Evolutionary conservation across 2,797 vertebrate genomes (phyloP).

Genomic region (Myotis planiceps): DNA sequence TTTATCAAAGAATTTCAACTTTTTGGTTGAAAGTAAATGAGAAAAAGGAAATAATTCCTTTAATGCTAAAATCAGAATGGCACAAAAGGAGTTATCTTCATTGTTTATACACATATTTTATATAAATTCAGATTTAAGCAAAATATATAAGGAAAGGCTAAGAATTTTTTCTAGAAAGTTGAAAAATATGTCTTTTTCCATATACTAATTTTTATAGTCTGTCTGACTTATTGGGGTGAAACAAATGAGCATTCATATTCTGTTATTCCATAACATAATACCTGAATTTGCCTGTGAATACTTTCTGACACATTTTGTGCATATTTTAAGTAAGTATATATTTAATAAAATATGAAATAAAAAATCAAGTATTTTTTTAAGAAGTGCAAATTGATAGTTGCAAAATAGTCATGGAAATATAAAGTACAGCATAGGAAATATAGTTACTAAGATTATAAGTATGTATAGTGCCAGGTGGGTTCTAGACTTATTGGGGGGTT

Average conservation of each 20-base stretch:
- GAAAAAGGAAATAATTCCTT: neutral
- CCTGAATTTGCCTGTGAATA: neutral
- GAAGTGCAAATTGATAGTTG: neutral
- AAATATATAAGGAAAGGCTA: constrained; percentile 59
- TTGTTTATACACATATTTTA: neutral
- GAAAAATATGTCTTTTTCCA: constrained; percentile 54
- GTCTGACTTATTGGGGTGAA: neutral
- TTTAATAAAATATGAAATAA: neutral
- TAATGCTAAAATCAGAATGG: constrained; percentile 5
- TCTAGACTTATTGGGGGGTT: neutral
- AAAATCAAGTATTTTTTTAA: neutral
- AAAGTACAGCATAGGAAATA: neutral
- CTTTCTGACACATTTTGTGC: neutral
- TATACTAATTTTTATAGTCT: neutral
- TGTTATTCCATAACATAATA: constrained; percentile 3
- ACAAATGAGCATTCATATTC: constrained; percentile 49
- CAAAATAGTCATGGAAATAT: neutral
- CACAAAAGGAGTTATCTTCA: neutral
- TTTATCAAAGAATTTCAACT: constrained; percentile 46
- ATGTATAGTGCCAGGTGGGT: neutral
- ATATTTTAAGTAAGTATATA: neutral
- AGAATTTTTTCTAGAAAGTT: constrained; percentile 66
- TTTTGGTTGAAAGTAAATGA: constrained; percentile 30
- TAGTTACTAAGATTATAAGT: neutral
- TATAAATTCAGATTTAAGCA: neutral